Evolutionary conservation across 1,140 invertebrate genomes (phyloP).

Genomic region (Sitophilus oryzae): DNA sequence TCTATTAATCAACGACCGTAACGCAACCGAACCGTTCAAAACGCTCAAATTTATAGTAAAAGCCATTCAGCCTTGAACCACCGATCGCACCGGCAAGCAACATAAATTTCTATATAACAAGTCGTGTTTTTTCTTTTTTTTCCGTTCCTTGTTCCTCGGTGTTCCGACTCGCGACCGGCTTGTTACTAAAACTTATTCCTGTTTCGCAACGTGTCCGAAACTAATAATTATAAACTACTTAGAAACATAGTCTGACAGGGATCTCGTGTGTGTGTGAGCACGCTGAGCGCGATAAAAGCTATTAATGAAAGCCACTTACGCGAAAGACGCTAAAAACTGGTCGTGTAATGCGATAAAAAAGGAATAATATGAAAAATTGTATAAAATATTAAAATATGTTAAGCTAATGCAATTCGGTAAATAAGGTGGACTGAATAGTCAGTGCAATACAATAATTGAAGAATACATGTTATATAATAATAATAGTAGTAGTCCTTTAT

Average conservation of each 20-base stretch:
- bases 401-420: too few relatives aligned
- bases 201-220: background rate
- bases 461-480: too few relatives aligned
- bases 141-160: background rate
- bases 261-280: constrained; percentile 7
- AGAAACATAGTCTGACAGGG: constrained; percentile 11
- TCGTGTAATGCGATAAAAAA: too few relatives aligned
- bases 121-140: background rate
- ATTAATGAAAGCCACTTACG: background rate
- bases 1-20: too few relatives aligned
- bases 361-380: too few relatives aligned
- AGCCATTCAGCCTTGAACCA: background rate
- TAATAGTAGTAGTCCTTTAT: too few relatives aligned
- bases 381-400: too few relatives aligned
- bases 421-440: too few relatives aligned
- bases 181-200: constrained; percentile 13
- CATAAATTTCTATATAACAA: constrained; percentile 3
- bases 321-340: too few relatives aligned
- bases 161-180: constrained; percentile 1
- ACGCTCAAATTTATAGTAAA: too few relatives aligned
- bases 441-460: too few relatives aligned
- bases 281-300: background rate
- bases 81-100: background rate
- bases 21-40: too few relatives aligned
- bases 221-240: constrained; percentile 18